Conservation (phyloP, 2,888 invertebrate species). For the Tribolium freemani region DNA sequence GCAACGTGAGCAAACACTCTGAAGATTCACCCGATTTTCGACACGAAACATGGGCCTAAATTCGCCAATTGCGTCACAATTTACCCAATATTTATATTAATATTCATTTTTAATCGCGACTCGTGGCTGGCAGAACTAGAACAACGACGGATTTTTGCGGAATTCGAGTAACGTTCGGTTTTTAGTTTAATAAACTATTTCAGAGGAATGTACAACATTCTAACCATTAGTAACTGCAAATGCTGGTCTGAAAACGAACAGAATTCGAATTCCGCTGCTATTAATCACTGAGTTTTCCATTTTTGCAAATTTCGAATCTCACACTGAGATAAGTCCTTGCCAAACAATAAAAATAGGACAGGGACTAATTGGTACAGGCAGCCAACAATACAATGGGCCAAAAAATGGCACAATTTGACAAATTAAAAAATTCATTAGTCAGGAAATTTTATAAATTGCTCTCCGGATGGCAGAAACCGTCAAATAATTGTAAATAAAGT, state of each 20-base stretch:
- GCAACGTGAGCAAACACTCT: slow-evolving; percentile 12
- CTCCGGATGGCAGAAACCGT: not conserved
- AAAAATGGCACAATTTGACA: not conserved
- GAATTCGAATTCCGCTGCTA: slow-evolving; percentile 6
- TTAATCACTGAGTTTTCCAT: not conserved
- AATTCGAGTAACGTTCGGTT: slow-evolving; percentile 5
- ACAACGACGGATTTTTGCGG: not conserved
- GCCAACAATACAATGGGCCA: not conserved
- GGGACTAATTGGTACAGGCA: not conserved
- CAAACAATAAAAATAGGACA: not conserved
- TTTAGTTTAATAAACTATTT: slow-evolving; percentile 17
- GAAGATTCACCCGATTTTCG: not conserved
- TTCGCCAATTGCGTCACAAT: not conserved
- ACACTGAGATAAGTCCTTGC: not conserved
- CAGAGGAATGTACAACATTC: slow-evolving; percentile 21
- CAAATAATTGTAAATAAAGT: too few relatives aligned
- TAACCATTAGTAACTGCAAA: slow-evolving; percentile 18
- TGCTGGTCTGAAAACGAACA: not conserved
- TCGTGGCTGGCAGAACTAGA: not conserved
- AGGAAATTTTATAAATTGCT: not conserved
- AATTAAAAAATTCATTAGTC: not conserved
- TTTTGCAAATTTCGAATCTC: not conserved
- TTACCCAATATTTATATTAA: slow-evolving; percentile 22
- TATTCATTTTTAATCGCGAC: slow-evolving; percentile 21
- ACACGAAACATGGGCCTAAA: too few relatives aligned